Evolutionary conservation across 2,797 vertebrate genomes (phyloP), one percentile per base, ranked within the genome.

Genomic region (Gobionotothen gibberifrons): DNA sequence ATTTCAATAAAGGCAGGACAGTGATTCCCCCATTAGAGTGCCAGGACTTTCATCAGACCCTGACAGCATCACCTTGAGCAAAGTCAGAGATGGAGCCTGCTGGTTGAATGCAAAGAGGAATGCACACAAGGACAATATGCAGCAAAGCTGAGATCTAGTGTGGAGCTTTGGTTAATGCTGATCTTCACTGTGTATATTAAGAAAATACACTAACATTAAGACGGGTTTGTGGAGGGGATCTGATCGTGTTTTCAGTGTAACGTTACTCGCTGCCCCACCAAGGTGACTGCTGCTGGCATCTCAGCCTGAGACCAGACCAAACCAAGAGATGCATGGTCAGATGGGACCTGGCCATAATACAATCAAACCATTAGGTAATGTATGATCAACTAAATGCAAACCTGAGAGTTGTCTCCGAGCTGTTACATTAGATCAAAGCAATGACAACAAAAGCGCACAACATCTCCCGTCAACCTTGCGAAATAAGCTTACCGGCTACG

Each of bases 11-110:
- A 17, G 15, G 19, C 9, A 52, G 12, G 10, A 22, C 19, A 52
- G 36, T 52, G 17, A 43, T n/a, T 22, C 9, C n/a, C 32, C 9
- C 14, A 29, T 64, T 54, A 39, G 8, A 64, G 51, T 55, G 57
- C 47, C 68, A 67, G 75, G 69, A 63, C 52, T 46, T 22, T 56
- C 22, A 61, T 49, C 55, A 52, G 12, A 60, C 9, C n/a, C 4
- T 1, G 6, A 13, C 16, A 52, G 44, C 67, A 82, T 90, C 87
- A 88, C 88, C 85, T 90, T 90, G 83, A 86, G 73, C 82, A 87
- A 86, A 91, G 86, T 85, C 89, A 81, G 69, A 61, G 55, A 62
- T 52, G 60, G 3, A 21, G 14, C 8, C 42, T 70, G 43, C 72
- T 76, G 43, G 54, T 15, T 75, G 44, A 53, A 63, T 19, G 13